Percentiles rank a stretch among this genome's conserved stretches.
Evolutionary conservation across 64 coral and sea anemone species (phyloP).

Genomic region (Montipora cactus): DNA sequence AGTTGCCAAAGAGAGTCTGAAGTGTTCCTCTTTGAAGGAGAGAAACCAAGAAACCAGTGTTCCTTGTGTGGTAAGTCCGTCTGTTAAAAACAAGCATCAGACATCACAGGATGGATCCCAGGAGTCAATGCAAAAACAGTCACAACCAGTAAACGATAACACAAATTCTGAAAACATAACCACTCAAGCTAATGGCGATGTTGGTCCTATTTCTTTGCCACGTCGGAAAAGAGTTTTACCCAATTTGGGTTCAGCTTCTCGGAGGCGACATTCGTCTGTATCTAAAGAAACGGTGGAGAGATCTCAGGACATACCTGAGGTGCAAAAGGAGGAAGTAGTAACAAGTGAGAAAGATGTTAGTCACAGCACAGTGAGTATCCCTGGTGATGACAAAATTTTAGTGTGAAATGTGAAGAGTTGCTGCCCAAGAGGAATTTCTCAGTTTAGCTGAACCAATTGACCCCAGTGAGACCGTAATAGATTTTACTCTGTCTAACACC

Average conservation of each 20-base stretch:
- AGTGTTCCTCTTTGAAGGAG: constrained; percentile 18
- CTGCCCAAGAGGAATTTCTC: no score
- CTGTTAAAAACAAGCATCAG: constrained; percentile 10
- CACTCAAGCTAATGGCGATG: not conserved
- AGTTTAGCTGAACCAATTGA: no score
- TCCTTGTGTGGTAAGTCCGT: not conserved
- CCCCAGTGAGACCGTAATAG: no score
- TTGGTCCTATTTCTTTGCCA: not conserved
- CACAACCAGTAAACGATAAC: not conserved
- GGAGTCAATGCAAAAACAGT: constrained; percentile 1
- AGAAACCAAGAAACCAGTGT: not conserved
- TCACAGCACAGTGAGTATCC: not conserved
- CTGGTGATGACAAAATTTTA: not conserved
- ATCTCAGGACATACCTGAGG: not conserved
- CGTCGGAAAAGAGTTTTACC: constrained; percentile 40
- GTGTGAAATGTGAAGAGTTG: no score
- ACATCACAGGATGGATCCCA: not conserved
- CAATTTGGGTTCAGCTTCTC: constrained; percentile 31
- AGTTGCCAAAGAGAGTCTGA: not conserved
- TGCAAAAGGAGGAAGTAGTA: not conserved
- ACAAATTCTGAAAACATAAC: not conserved
- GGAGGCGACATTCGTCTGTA: constrained; percentile 16
- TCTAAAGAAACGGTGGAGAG: constrained; percentile 35
- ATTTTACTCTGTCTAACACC: no score
- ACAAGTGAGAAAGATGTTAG: not conserved